Evolutionary conservation across 2,888 invertebrate genomes (phyloP), one percentile per base, ranked within the genome.

Genomic region (Liodrosophila aerea): DNA sequence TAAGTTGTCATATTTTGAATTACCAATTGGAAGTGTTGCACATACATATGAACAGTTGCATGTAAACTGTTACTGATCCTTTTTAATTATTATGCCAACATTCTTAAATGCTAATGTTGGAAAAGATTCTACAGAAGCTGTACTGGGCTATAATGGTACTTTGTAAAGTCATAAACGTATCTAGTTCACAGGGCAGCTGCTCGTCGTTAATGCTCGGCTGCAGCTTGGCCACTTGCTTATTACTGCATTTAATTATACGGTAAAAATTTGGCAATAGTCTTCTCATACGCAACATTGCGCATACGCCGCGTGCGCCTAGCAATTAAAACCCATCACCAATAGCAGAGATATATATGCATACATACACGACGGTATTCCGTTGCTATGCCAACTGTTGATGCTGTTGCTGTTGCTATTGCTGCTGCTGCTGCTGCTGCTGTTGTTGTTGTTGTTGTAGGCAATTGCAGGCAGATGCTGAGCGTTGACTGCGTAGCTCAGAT

Each of bases 301-400:
- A 80, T 80, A 72, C 83, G 85, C 67, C 45, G 57, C 56, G 65
- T 78, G 37, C 31, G 36, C 67, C 54, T 41, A 58, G 56, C 62
- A 64, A 62, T 76, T 71, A 77, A 49, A 60, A 64, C 47, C 64
- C 63, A 63, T 15, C 63, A 64, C 59, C 57, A 45, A 33, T 16
- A 37, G 44, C 16, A 33, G 22, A 43, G 34, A 44, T 15, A 13
- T 36, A 36, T 13, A 31, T 30, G 11, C 31, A 40, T 49, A 77
- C 76, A 84, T 77, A 77, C 76, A 77, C 61, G 85, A 73, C 53
- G 64, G 68, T 63, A 41, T 45, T 82, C 85, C 83, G 64, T 75
- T 77, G 65, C 50, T 64, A 41, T 72, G 76, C 63, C 74, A 73
- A 50, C 56, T 68, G 56, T 47, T 46, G 50, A 31, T 34, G 36